Base-by-base conservation (phyloP, 2,888 invertebrate genomes). In the Deilephila elpenor region DNA sequence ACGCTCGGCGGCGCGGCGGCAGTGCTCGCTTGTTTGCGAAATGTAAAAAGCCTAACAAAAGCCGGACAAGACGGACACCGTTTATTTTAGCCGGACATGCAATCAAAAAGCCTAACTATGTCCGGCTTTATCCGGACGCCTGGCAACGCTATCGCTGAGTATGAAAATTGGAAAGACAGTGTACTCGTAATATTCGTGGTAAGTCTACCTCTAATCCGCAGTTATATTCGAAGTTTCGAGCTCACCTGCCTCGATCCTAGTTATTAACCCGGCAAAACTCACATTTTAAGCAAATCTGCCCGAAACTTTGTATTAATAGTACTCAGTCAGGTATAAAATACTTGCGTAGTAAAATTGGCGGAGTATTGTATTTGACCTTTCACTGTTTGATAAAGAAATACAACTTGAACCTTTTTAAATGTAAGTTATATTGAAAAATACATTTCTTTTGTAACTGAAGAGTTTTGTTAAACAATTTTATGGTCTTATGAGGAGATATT, bases 251-350 rank as follows among this genome's bases (percentile, higher is more conserved):
- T 44, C 44, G 25, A 20, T 29, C 44, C 17, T 51, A 51, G 67
- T 67, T 44, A 51, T 29, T 60, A 60, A 60, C 29, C 32, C 32
- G 60, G 29, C 29, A 51, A 51, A 67, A 67, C 25, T 67, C 67
- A 25, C 67, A 67, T 67, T 67, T 67, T 25, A 25, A 20, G 56
- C 67, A 25, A 51, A 67, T 51, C 14, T 51, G 20, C 8, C 51
- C 67, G 17, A 67, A 67, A 67, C 51, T 67, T 67, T 64, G 17
- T 67, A 29, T 67, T 67, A 67, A 51, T 67, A 51, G 67, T 67
- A 25, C n/a, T 17, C 29, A 25, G 44, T 17, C 67, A 67, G 20
- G 20, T 67, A 25, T 17, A 51, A n/a, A 20, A n/a, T n/a, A 56
- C n/a, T 3, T 64, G 20, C 8, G 20, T 34, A 37, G 37, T 37